These are phyloP conservation scores for sheep (Ovis aries) DNA, from an alignment of 2,113 vertebrate genomes.

Conservation along the genomic window DNA sequence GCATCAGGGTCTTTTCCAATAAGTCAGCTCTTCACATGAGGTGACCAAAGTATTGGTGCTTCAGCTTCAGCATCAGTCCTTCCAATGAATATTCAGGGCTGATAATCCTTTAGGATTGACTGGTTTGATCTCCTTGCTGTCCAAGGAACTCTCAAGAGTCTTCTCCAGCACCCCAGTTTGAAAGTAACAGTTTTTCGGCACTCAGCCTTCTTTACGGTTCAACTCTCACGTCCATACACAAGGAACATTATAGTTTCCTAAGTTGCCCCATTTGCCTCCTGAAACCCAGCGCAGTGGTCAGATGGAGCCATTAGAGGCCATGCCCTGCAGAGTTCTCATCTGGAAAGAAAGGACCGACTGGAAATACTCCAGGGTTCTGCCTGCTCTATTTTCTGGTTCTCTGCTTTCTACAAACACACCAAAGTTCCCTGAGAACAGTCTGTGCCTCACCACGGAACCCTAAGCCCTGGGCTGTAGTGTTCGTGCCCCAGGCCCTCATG, in stretches of 20 bases:
- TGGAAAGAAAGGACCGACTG: not conserved
- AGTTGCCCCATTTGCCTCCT: not conserved
- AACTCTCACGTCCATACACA: not conserved
- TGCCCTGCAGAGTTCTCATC: not conserved
- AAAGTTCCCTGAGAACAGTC: not conserved
- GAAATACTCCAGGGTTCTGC: not conserved
- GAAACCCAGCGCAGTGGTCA: not conserved
- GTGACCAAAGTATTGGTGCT: not conserved
- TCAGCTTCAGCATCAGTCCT: not conserved
- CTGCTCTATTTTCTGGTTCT: not conserved
- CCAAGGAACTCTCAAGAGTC: not conserved
- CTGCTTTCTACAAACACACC: not conserved
- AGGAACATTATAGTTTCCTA: not conserved
- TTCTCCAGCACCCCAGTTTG: not conserved
- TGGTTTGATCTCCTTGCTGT: not conserved
- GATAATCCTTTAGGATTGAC: not conserved
- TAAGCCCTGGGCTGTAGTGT: not conserved
- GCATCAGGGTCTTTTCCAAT: not conserved
- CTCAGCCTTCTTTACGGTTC: not conserved
- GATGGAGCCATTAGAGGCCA: not conserved
- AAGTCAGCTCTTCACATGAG: not conserved
- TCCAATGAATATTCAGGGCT: not conserved
- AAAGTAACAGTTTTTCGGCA: not conserved
- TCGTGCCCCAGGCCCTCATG: not conserved
- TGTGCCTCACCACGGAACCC: not conserved